phyloP scores from a whole-genome alignment of 2,888 invertebrate genomes.

The Hirtodrosophila histrioides region DNA sequence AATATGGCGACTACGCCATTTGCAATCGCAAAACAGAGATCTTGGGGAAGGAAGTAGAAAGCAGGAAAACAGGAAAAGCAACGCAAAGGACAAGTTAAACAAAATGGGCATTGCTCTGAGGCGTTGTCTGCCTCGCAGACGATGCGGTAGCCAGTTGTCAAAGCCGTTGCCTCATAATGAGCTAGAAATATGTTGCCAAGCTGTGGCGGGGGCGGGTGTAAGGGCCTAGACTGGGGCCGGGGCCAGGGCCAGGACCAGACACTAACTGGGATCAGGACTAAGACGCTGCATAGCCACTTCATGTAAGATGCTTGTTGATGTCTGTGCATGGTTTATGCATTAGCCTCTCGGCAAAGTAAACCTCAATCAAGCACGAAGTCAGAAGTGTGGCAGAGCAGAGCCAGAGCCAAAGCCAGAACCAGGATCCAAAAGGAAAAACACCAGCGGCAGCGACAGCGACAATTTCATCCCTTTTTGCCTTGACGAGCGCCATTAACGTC shows the following conservation, averaged over 20 bases:
- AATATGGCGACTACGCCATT: slow-evolving; percentile 37
- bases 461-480: slow-evolving; percentile 57
- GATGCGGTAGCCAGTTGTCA: slow-evolving; percentile 51
- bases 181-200: slow-evolving; percentile 62
- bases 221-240: slow-evolving; percentile 1
- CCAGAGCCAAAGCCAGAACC: slow-evolving; percentile 4
- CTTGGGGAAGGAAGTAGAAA: slow-evolving; percentile 23
- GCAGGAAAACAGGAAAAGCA: slow-evolving; percentile 32
- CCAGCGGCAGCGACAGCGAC: slow-evolving; percentile 31
- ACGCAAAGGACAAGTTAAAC: slow-evolving; percentile 54
- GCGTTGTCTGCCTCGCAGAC: slow-evolving; percentile 33
- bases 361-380: slow-evolving; percentile 75
- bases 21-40: slow-evolving; percentile 35
- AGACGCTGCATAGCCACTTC: slow-evolving; percentile 38
- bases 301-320: slow-evolving; percentile 70
- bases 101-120: slow-evolving; percentile 51
- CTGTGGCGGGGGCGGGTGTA: too few relatives aligned
- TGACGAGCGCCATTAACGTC: slow-evolving; percentile 76
- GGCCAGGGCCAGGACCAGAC: slow-evolving; percentile 22
- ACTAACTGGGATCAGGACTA: slow-evolving; percentile 44
- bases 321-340: slow-evolving; percentile 79
- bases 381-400: slow-evolving; percentile 20
- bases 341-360: slow-evolving; percentile 72
- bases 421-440: slow-evolving; percentile 33
- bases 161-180: slow-evolving; percentile 65